Conservation (phyloP, 2,888 invertebrate species). For the Mantis religiosa region DNA sequence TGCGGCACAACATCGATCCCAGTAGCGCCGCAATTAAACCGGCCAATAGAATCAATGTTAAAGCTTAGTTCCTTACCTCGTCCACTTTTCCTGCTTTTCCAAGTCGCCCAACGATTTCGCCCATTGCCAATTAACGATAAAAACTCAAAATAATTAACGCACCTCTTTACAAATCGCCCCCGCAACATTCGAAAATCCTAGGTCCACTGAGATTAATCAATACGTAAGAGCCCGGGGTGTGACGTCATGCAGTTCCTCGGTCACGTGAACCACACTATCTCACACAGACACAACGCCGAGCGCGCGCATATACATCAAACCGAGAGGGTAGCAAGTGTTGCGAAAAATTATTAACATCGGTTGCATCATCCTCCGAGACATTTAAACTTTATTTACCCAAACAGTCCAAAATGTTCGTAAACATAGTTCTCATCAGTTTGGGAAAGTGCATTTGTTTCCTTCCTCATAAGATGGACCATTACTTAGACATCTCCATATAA, state of each 20-base stretch:
- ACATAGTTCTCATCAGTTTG: too few relatives aligned
- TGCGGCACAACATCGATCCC: not conserved
- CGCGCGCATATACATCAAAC: not conserved
- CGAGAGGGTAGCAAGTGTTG: not conserved
- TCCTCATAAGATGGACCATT: too few relatives aligned
- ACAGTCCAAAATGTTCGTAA: too few relatives aligned
- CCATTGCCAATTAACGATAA: not conserved
- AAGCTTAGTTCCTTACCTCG: not conserved
- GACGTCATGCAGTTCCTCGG: not conserved
- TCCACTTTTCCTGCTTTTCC: too few relatives aligned
- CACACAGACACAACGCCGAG: not conserved
- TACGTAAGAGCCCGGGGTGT: constrained; percentile 9
- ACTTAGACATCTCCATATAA: too few relatives aligned
- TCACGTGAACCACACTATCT: constrained; percentile 16
- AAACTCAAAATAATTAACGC: not conserved
- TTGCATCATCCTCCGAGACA: not conserved
- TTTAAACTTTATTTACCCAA: too few relatives aligned
- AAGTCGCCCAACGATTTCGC: not conserved
- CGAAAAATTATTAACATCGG: not conserved
- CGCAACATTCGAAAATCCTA: constrained; percentile 13
- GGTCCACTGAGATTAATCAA: constrained; percentile 21
- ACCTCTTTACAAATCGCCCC: not conserved
- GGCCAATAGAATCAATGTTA: not conserved
- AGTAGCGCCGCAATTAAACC: not conserved
- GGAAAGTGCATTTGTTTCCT: too few relatives aligned